Evolutionary conservation across 2,797 vertebrate species (phyloP).

Genomic region (Pygocentrus nattereri): DNA sequence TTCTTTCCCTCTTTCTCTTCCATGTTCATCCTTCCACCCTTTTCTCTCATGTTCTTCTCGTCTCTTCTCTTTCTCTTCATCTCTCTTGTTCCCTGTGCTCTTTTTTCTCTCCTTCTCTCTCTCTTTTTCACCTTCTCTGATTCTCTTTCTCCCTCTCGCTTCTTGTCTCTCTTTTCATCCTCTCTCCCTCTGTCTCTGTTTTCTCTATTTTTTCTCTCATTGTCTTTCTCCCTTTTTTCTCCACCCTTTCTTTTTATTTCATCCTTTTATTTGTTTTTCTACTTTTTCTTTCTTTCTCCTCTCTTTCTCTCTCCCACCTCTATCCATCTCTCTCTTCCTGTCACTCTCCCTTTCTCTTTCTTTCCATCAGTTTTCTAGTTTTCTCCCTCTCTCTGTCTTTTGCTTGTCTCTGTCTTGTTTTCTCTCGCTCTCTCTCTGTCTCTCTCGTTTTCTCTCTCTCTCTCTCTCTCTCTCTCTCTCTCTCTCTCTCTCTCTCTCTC

Average conservation of each 20-base stretch:
- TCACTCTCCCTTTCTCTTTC: background rate
- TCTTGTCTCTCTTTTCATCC: no score
- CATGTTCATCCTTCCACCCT: no score
- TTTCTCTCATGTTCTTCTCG: no score
- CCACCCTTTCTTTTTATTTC: background rate
- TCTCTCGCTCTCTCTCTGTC: no score
- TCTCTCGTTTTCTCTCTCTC: background rate
- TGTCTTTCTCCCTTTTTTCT: background rate
- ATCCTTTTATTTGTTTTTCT: background rate
- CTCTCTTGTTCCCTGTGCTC: conserved; percentile 47
- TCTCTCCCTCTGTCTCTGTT: no score
- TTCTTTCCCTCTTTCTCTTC: background rate
- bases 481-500: background rate
- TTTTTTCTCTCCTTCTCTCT: conserved; percentile 25
- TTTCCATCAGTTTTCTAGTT: no score
- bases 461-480: background rate
- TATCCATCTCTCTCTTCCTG: background rate
- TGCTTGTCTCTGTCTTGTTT: no score
- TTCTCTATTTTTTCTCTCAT: no score
- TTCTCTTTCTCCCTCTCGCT: no score
- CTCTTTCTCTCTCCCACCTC: background rate
- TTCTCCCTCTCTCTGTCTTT: no score
- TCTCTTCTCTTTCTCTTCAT: background rate
- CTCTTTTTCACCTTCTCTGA: no score
- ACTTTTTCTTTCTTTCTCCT: no score